These are phyloP conservation scores for Patella ulyssiponensis DNA, from an alignment of 2,888 invertebrate species.

Conservation along the genomic window DNA sequence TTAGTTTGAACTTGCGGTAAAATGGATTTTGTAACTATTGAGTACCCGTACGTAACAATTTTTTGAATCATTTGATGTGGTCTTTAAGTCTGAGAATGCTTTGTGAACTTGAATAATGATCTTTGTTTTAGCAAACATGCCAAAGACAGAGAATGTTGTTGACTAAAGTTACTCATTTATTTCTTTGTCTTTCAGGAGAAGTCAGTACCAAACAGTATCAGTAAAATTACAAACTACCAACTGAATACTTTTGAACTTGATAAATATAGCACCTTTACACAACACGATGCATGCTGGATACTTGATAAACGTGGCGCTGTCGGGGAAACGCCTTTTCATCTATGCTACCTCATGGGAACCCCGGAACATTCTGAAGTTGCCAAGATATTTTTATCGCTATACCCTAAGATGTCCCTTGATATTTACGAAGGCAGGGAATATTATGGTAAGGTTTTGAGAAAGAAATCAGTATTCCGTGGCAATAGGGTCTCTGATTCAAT, in stretches of 20 bases:
- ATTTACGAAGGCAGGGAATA: constrained; percentile 98
- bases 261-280: constrained; percentile 55
- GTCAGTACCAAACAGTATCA: not conserved
- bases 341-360: constrained; percentile 94
- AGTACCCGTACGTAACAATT: no score
- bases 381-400: constrained; percentile 89
- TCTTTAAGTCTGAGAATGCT: no score
- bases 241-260: constrained; percentile 51
- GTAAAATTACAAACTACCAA: constrained; percentile 45
- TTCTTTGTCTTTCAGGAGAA: not conserved
- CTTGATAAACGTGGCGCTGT: constrained; percentile 95
- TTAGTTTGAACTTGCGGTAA: no score
- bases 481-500: no score
- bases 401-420: constrained; percentile 91
- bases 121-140: no score
- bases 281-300: constrained; percentile 91
- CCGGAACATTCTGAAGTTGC: constrained; percentile 87
- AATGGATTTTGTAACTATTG: no score
- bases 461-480: no score
- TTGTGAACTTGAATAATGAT: no score
- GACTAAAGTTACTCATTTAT: no score
- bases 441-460: constrained; percentile 78
- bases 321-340: constrained; percentile 94
- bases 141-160: no score
- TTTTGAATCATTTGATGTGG: no score